These are phyloP conservation scores for Dolichoris vasculosae DNA, from an alignment of 1,140 invertebrate genomes.

Conservation along the genomic window DNA sequence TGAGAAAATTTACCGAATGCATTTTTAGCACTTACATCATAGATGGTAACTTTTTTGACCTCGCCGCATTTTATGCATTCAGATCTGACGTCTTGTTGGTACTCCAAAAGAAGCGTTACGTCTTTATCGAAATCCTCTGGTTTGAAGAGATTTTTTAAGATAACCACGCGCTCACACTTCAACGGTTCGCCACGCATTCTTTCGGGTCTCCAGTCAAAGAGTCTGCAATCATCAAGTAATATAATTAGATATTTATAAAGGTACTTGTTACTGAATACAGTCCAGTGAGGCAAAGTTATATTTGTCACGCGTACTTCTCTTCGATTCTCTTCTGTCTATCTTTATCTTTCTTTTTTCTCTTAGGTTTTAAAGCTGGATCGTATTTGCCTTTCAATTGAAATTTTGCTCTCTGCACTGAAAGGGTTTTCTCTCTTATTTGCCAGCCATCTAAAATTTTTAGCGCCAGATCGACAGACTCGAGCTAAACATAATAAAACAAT, in stretches of 20 bases:
- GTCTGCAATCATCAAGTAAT: constrained; percentile 74
- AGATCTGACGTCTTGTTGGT: constrained; percentile 91
- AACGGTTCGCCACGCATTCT: constrained; percentile 87
- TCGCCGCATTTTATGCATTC: constrained; percentile 94
- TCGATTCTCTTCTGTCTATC: constrained; percentile 95
- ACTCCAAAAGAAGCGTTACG: constrained; percentile 91
- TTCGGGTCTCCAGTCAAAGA: constrained; percentile 98
- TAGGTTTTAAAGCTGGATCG: constrained; percentile 95
- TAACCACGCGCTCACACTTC: constrained; percentile 92
- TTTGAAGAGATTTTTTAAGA: constrained; percentile 96
- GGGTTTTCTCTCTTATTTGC: constrained; percentile 84
- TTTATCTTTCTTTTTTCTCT: constrained; percentile 92
- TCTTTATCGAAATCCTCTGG: constrained; percentile 93
- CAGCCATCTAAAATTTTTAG: constrained; percentile 94
- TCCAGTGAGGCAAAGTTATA: background rate
- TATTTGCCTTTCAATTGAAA: constrained; percentile 97
- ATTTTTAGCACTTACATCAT: constrained; percentile 84
- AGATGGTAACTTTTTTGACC: constrained; percentile 93
- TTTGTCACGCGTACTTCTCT: constrained; percentile 82
- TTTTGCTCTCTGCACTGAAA: constrained; percentile 93
- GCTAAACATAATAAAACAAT: constrained; percentile 72
- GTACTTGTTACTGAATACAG: background rate
- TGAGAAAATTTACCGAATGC: constrained; percentile 21
- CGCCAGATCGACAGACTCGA: constrained; percentile 96
- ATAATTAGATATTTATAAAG: constrained; percentile 4